A percentile compares a stretch with the other conserved stretches of the same genome.
Conservation (phyloP, 1,140 invertebrate species). For the Cotesia typhae region DNA sequence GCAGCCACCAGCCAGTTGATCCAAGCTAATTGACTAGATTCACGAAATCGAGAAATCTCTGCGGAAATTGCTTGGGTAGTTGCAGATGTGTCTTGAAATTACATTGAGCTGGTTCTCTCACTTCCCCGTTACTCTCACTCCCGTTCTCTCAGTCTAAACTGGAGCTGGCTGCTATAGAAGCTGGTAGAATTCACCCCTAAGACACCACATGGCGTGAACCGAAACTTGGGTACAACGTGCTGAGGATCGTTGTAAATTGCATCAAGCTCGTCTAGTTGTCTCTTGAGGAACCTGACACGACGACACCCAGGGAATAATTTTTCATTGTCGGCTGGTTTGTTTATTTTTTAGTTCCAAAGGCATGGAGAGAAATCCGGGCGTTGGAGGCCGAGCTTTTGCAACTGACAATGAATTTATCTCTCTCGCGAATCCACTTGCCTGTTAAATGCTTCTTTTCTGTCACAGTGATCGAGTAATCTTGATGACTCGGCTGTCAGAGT, state of each 20-base stretch:
- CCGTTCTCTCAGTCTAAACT: no score
- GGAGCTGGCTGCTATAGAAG: no score
- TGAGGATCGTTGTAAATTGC: background rate
- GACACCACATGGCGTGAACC: background rate
- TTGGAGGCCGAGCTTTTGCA: background rate
- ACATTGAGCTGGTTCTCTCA: background rate
- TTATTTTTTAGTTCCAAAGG: background rate
- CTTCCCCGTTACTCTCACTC: no score
- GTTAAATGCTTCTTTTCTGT: no score
- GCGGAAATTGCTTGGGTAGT: slow-evolving; percentile 6
- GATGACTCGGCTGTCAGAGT: no score
- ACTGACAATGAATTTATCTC: background rate
- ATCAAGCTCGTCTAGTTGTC: slow-evolving; percentile 1
- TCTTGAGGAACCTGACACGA: background rate
- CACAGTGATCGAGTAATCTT: no score
- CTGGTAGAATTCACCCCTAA: background rate
- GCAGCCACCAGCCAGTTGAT: slow-evolving; percentile 5
- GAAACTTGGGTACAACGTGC: background rate
- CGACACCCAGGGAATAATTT: slow-evolving; percentile 1
- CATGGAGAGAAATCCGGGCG: no score
- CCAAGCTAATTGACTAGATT: slow-evolving; percentile 16
- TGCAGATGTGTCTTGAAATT: slow-evolving; percentile 19
- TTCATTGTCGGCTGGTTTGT: background rate
- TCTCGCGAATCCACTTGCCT: no score
- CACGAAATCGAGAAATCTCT: slow-evolving; percentile 11